A percentile compares a stretch with the other conserved stretches of the same genome.
Evolutionary conservation across 2,113 vertebrate species (phyloP).

Genomic region (Mastomys coucha): DNA sequence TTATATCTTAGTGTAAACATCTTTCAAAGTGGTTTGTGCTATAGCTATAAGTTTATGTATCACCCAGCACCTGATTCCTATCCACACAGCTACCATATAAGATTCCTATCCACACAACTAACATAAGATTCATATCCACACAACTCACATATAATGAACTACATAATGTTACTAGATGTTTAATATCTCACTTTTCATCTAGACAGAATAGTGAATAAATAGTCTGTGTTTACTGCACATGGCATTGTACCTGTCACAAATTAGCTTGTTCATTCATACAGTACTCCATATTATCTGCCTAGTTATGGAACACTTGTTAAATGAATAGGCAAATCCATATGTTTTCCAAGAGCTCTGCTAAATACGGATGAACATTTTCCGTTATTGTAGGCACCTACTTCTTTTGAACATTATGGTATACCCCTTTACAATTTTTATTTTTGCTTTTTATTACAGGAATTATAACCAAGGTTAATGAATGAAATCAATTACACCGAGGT

Average conservation of each 20-base stretch:
- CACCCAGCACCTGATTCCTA: no score
- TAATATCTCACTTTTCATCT: not conserved
- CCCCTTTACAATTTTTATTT: not conserved
- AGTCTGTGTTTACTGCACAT: not conserved
- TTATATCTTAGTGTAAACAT: not conserved
- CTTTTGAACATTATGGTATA: not conserved
- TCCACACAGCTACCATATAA: no score
- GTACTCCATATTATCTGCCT: not conserved
- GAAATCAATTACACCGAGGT: constrained; percentile 53
- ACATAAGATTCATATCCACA: no score
- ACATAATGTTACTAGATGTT: not conserved
- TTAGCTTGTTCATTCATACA: not conserved
- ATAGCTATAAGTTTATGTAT: not conserved
- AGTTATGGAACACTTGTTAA: not conserved
- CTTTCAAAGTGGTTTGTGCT: not conserved
- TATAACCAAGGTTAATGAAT: constrained; percentile 24
- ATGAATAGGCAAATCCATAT: not conserved
- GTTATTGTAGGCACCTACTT: not conserved
- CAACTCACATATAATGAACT: not conserved
- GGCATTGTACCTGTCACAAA: not conserved
- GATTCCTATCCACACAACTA: not conserved
- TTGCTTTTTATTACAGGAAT: not conserved
- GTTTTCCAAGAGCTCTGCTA: not conserved
- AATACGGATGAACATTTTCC: not conserved
- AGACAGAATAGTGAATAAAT: not conserved